Base-by-base conservation (phyloP, 2,888 invertebrate genomes). In the Nomada hirtipes region DNA sequence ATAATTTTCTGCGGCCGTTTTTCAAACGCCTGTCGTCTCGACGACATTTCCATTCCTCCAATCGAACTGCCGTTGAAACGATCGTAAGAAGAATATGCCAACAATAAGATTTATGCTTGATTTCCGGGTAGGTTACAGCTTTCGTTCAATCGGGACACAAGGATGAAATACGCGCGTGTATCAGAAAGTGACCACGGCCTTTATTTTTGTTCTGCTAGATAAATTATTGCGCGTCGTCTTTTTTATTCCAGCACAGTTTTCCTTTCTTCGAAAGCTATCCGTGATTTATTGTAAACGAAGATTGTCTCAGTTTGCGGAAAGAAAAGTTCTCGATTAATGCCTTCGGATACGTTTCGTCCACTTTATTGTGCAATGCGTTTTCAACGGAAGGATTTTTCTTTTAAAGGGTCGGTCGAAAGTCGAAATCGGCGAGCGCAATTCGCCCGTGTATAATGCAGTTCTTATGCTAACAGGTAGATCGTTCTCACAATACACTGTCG, bases 41-140 rank as follows among this genome's bases (percentile, higher is more conserved):
- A 44, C 60, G 55, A 80, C 61, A 69, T 57, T 72, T 59, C 15
- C 75, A 64, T 79, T 74, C 55, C 60, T 52, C 11, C 29, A 42
- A 10, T 60, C 59, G 68, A 75, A 74, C 71, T 71, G 69, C 59
- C 65, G n/a, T 68, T 26, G 55, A 65, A 57, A 70, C 67, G 60
- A 60, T 53, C 44, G 60, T 61, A n/a, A 7, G 79, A 86, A 70
- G 73, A 80, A 78, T 70, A 64, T n/a, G 20, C 64, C 52, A 36
- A 60, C 72, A 68, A 47, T 47, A 3, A 15, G 47, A 47, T 79
- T 57, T 64, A 59, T 23, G 44, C 20, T 10, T 15, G 64, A 72
- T 70, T 83, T 86, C 86, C 86, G 86, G 86, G 74, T 86, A 70
- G 13, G 10, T 65, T 60, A 57, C 23, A 20, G 55, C 36, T 47